A percentile compares a stretch with the other conserved stretches of the same genome.
Conservation (phyloP, 2,113 vertebrate genomes). For the Rhabdornis inornatus region DNA sequence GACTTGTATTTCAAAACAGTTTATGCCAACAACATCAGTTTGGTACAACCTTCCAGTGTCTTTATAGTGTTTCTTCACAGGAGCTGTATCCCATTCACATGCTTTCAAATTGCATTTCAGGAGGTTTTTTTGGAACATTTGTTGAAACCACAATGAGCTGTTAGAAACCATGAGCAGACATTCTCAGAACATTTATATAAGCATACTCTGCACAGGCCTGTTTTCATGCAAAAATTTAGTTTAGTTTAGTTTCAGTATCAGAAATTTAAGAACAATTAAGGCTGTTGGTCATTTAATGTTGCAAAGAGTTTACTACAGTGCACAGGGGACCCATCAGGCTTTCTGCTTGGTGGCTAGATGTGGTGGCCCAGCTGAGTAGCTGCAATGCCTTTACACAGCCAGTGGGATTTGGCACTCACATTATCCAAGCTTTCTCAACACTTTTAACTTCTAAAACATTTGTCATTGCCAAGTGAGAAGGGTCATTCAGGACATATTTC, state of each 20-base stretch:
- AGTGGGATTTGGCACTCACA: neutral
- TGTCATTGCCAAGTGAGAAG: neutral
- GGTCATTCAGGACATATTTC: neutral
- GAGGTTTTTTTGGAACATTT: neutral
- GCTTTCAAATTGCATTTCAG: neutral
- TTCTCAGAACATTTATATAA: neutral
- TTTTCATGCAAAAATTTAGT: neutral
- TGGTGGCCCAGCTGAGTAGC: neutral
- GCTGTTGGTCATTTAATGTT: neutral
- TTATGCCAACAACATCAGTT: neutral
- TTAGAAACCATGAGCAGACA: neutral
- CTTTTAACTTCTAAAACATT: neutral
- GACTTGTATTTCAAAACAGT: neutral
- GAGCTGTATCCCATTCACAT: neutral
- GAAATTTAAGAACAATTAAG: neutral
- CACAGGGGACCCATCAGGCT: accelerated
- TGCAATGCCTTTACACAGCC: neutral
- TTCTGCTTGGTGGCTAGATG: neutral
- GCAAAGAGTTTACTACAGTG: neutral
- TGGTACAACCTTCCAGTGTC: neutral
- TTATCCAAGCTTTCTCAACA: neutral
- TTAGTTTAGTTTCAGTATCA: neutral
- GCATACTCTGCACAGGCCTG: too few relatives aligned
- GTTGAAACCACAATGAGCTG: neutral
- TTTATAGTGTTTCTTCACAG: neutral